Evolutionary conservation across 2,797 vertebrate species (phyloP).

Genomic region (Heliangelus exortis): DNA sequence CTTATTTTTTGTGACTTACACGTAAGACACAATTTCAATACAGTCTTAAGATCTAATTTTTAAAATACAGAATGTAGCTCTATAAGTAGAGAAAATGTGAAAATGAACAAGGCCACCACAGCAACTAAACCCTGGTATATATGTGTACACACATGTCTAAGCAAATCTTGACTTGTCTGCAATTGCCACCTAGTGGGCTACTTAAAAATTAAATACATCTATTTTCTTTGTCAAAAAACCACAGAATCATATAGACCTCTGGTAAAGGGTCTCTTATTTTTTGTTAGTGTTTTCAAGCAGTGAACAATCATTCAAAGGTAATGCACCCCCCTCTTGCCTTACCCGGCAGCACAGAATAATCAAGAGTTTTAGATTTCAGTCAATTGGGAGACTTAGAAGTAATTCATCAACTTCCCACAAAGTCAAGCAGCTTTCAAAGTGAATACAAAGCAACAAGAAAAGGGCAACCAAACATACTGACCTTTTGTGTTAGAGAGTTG

Average conservation of each 20-base stretch:
- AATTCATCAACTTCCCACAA: neutral
- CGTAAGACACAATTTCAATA: neutral
- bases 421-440: neutral
- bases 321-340: neutral
- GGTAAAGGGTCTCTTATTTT: neutral
- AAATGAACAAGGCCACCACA: neutral
- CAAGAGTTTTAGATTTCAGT: neutral
- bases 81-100: neutral
- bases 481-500: neutral
- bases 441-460: neutral
- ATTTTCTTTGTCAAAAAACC: neutral
- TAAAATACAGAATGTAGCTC: neutral
- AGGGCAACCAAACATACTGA: neutral
- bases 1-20: neutral
- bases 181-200: slow-evolving; percentile 68
- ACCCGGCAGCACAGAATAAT: neutral
- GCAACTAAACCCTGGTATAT: neutral
- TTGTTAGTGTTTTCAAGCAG: neutral
- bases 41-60: neutral
- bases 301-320: neutral
- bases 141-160: neutral
- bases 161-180: slow-evolving; percentile 38
- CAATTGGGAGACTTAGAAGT: neutral
- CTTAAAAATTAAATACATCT: neutral
- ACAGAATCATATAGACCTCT: neutral